These are phyloP conservation scores for Nomada ruficornis DNA, from an alignment of 2,888 invertebrate species.

Conservation along the genomic window DNA sequence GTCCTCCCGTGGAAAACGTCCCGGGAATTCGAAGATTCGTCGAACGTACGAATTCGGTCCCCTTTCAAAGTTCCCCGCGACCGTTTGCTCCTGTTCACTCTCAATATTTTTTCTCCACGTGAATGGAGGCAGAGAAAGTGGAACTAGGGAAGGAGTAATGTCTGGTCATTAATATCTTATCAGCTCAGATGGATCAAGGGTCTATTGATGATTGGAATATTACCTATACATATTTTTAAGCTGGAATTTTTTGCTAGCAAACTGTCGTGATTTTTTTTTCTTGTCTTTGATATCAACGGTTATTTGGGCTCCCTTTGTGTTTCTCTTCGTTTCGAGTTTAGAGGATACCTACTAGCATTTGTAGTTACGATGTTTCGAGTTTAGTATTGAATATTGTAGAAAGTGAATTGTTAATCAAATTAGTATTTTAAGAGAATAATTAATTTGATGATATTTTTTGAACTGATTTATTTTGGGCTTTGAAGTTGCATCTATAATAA, in stretches of 20 bases:
- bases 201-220: slow-evolving; percentile 18
- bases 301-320: too few relatives aligned
- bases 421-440: too few relatives aligned
- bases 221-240: slow-evolving; percentile 10
- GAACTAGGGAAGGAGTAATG: not conserved
- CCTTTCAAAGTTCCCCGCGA: slow-evolving; percentile 29
- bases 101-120: slow-evolving; percentile 6
- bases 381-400: too few relatives aligned
- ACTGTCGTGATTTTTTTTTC: too few relatives aligned
- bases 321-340: too few relatives aligned
- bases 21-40: slow-evolving; percentile 59
- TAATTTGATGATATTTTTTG: too few relatives aligned
- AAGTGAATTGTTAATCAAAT: too few relatives aligned
- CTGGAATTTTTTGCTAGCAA: not conserved
- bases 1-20: slow-evolving; percentile 39
- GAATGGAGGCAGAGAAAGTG: not conserved
- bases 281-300: too few relatives aligned
- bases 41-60: slow-evolving; percentile 36
- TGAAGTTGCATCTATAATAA: too few relatives aligned
- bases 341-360: too few relatives aligned
- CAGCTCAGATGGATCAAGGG: slow-evolving; percentile 16
- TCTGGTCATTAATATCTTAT: slow-evolving; percentile 18
- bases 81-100: not conserved
- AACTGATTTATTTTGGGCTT: too few relatives aligned
- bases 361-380: too few relatives aligned